Evolutionary conservation across 2,888 invertebrate genomes (phyloP).

Genomic region (Beris chalybata): DNA sequence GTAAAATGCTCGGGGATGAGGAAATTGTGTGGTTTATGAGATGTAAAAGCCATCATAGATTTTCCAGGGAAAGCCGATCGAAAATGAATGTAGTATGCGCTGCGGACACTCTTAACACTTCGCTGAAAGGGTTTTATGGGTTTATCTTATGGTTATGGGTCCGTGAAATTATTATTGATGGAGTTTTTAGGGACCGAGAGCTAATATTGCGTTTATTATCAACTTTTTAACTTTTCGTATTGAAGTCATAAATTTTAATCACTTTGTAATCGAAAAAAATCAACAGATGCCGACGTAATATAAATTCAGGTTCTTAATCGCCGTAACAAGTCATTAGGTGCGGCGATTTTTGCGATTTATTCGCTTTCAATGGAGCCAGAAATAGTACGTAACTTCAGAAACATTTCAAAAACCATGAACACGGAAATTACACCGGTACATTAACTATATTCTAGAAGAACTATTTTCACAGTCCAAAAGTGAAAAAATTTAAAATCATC

Average conservation of each 20-base stretch:
- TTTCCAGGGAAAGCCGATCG: constrained; percentile 4
- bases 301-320: no score
- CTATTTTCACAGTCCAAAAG: no score
- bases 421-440: no score
- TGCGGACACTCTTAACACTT: constrained; percentile 20
- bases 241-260: constrained; percentile 15
- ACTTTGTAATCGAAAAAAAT: constrained; percentile 8
- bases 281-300: no score
- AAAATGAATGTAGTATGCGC: background rate
- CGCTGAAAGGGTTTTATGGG: constrained; percentile 23
- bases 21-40: constrained; percentile 7
- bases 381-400: no score
- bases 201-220: background rate
- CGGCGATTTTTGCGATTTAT: no score
- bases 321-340: no score
- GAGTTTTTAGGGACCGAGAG: background rate
- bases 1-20: background rate
- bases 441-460: no score
- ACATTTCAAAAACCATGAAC: no score
- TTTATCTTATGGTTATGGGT: constrained; percentile 19
- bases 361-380: no score
- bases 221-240: background rate
- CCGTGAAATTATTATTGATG: constrained; percentile 29
- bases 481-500: no score
- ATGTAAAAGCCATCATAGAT: constrained; percentile 14